Conservation (phyloP, 1,140 invertebrate species). For the Ruditapes philippinarum region DNA sequence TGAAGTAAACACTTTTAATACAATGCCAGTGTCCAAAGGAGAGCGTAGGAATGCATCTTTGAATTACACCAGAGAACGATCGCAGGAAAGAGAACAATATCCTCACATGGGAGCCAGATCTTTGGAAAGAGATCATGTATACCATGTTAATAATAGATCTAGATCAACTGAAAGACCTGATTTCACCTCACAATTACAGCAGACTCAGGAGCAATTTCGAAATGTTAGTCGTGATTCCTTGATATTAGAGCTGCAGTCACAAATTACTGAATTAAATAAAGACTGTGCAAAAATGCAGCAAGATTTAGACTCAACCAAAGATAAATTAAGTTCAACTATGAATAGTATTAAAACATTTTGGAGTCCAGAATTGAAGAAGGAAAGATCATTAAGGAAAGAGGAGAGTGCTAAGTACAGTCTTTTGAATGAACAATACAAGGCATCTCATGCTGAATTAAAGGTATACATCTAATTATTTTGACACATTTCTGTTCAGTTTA, state of each 20-base stretch:
- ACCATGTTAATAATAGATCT: slow-evolving; percentile 73
- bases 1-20: slow-evolving; percentile 63
- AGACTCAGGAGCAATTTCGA: slow-evolving; percentile 80
- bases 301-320: slow-evolving; percentile 98
- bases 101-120: slow-evolving; percentile 85
- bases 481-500: too few species aligned
- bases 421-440: slow-evolving; percentile 98
- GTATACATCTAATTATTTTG: too few species aligned
- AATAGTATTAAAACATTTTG: slow-evolving; percentile 99
- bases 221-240: slow-evolving; percentile 79
- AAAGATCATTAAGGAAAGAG: slow-evolving; percentile 97
- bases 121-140: slow-evolving; percentile 82
- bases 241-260: slow-evolving; percentile 96
- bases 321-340: slow-evolving; percentile 99
- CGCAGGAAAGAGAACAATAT: slow-evolving; percentile 83
- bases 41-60: slow-evolving; percentile 57
- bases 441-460: slow-evolving; percentile 99
- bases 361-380: slow-evolving; percentile 99
- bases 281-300: slow-evolving; percentile 98
- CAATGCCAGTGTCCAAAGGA: slow-evolving; percentile 61
- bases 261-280: slow-evolving; percentile 97
- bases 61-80: slow-evolving; percentile 79
- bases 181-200: slow-evolving; percentile 73
- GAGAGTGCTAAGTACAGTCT: slow-evolving; percentile 98
- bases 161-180: slow-evolving; percentile 79